Conservation (phyloP, 1,140 invertebrate species). For the Hermetia illucens region DNA sequence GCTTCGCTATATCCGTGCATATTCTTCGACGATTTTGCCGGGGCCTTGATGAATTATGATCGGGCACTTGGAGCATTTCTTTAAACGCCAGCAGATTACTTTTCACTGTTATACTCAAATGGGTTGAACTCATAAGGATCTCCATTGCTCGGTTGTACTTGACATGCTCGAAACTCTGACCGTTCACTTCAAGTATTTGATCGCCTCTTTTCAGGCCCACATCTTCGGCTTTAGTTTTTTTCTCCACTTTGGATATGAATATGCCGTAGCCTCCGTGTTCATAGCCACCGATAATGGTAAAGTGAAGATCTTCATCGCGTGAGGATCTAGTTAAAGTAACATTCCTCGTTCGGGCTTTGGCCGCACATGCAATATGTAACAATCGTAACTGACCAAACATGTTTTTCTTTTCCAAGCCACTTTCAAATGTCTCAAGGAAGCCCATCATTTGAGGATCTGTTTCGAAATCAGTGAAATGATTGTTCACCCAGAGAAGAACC, state of each 20-base stretch:
- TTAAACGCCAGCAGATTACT: slow-evolving; percentile 79
- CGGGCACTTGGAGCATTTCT: slow-evolving; percentile 76
- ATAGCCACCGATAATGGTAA: slow-evolving; percentile 86
- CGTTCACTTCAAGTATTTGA: slow-evolving; percentile 95
- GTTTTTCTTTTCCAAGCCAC: slow-evolving; percentile 65
- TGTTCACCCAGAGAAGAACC: slow-evolving; percentile 95
- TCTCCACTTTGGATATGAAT: slow-evolving; percentile 89
- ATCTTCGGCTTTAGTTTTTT: slow-evolving; percentile 85
- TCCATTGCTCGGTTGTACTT: slow-evolving; percentile 81
- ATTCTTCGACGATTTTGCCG: slow-evolving; percentile 30
- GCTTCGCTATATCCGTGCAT: slow-evolving; percentile 28
- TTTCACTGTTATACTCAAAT: slow-evolving; percentile 92
- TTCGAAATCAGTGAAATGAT: slow-evolving; percentile 99
- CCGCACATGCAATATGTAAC: slow-evolving; percentile 91
- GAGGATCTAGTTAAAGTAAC: slow-evolving; percentile 83
- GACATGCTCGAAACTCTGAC: slow-evolving; percentile 88
- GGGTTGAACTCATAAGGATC: slow-evolving; percentile 82
- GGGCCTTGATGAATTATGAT: slow-evolving; percentile 57
- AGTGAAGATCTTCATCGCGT: slow-evolving; percentile 83
- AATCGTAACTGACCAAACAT: slow-evolving; percentile 71
- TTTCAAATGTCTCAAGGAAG: slow-evolving; percentile 88
- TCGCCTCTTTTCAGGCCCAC: slow-evolving; percentile 94
- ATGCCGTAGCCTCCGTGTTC: slow-evolving; percentile 72
- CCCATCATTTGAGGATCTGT: slow-evolving; percentile 92
- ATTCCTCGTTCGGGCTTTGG: slow-evolving; percentile 83